Conservation (phyloP, 2,797 vertebrate genomes). For the Melanotaenia trifasciata region DNA sequence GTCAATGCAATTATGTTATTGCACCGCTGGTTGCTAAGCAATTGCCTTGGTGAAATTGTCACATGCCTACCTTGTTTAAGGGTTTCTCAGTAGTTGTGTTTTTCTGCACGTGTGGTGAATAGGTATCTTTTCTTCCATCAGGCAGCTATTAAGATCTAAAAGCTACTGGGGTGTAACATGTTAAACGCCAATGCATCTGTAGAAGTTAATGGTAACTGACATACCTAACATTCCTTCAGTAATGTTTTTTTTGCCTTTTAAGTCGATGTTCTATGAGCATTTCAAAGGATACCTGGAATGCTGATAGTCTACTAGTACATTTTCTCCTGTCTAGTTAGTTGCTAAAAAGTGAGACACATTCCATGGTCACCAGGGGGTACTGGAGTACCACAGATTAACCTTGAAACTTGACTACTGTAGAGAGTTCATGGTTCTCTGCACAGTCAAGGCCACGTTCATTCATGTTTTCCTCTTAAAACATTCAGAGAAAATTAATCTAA, state of each 20-base stretch:
- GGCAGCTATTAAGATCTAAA: constrained; percentile 15
- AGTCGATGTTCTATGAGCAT: constrained; percentile 19
- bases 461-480: constrained; percentile 66
- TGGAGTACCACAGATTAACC: constrained; percentile 46
- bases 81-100: background rate
- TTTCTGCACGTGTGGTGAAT: background rate
- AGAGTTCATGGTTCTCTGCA: constrained; percentile 56
- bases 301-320: constrained; percentile 8
- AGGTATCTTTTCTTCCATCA: background rate
- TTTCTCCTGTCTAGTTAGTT: background rate
- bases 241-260: constrained; percentile 6
- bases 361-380: constrained; percentile 67
- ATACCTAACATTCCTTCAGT: constrained; percentile 1
- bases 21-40: background rate
- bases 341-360: constrained; percentile 8
- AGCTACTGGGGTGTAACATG: constrained; percentile 14
- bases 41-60: background rate
- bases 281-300: constrained; percentile 14
- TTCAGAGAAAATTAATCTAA: constrained; percentile 49
- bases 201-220: constrained; percentile 20
- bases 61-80: background rate
- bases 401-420: constrained; percentile 3
- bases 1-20: background rate
- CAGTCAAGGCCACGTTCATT: constrained; percentile 69
- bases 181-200: constrained; percentile 3